These are phyloP conservation scores for Ruditapes philippinarum DNA, from an alignment of 1,140 invertebrate species.

Conservation along the genomic window DNA sequence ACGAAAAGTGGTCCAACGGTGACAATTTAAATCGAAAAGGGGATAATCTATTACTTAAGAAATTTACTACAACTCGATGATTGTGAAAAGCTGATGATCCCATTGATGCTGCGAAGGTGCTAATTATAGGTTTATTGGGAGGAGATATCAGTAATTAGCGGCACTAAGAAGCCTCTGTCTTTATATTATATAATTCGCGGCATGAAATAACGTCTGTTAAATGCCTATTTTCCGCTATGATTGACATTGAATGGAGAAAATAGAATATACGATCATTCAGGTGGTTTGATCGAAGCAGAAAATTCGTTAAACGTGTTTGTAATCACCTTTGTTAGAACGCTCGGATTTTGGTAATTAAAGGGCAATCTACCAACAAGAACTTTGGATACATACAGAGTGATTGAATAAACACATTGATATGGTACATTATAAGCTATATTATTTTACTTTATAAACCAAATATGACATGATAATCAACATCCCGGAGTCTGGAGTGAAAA, in stretches of 20 bases:
- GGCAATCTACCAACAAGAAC: conserved; percentile 9
- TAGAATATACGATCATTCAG: conserved; percentile 41
- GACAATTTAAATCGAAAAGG: neutral
- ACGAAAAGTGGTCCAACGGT: neutral
- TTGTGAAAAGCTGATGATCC: neutral
- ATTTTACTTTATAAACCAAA: conserved; percentile 28
- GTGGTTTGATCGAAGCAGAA: conserved; percentile 49
- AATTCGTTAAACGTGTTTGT: conserved; percentile 10
- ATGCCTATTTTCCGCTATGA: conserved; percentile 8
- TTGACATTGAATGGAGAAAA: conserved; percentile 34
- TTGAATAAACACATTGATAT: conserved; percentile 4
- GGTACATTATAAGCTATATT: neutral
- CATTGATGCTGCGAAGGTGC: conserved; percentile 27
- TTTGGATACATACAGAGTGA: neutral
- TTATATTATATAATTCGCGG: conserved; percentile 29
- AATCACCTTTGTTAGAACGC: neutral
- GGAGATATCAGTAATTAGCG: conserved; percentile 45
- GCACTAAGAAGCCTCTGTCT: neutral
- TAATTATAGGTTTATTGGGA: conserved; percentile 61
- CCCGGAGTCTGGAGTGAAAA: neutral
- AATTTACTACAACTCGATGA: neutral
- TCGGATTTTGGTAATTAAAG: conserved; percentile 48
- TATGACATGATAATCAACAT: conserved; percentile 1
- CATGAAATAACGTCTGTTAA: neutral
- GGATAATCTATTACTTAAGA: neutral